A percentile compares a stretch with the other conserved stretches of the same genome.
phyloP scores from a whole-genome alignment of 2,888 invertebrate species.

The Drosophila gaucha region DNA sequence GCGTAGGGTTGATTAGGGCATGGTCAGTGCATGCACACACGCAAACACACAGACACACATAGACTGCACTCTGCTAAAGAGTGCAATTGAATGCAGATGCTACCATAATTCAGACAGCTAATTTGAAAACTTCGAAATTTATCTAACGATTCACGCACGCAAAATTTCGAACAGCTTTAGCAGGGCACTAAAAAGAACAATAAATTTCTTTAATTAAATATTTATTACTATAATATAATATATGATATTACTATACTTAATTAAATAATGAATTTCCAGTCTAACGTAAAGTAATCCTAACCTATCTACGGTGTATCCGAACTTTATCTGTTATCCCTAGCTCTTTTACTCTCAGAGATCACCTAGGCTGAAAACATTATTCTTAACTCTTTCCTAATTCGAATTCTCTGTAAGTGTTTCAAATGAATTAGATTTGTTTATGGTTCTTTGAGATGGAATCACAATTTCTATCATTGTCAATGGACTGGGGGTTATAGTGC shows the following conservation, averaged over 20 bases:
- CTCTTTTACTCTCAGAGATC: not conserved
- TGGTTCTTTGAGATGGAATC: slow-evolving; percentile 43
- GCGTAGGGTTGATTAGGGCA: slow-evolving; percentile 44
- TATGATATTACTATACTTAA: not conserved
- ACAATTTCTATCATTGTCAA: slow-evolving; percentile 37
- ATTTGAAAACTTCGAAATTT: slow-evolving; percentile 69
- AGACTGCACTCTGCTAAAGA: slow-evolving; percentile 46
- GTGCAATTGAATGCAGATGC: slow-evolving; percentile 75
- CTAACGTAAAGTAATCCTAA: no score
- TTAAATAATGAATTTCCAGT: no score
- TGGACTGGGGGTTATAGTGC: slow-evolving; percentile 15
- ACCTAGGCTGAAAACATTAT: slow-evolving; percentile 2
- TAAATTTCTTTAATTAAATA: slow-evolving; percentile 8
- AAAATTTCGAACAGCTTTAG: slow-evolving; percentile 5
- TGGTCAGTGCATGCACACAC: slow-evolving; percentile 23
- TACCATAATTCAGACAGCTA: slow-evolving; percentile 70
- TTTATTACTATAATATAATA: not conserved
- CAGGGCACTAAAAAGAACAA: slow-evolving; percentile 21
- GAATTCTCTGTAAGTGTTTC: slow-evolving; percentile 24
- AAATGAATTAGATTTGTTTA: slow-evolving; percentile 46
- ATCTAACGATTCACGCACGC: slow-evolving; percentile 59
- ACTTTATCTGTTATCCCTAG: not conserved
- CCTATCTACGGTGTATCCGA: not conserved
- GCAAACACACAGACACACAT: not conserved
- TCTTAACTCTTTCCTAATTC: slow-evolving; percentile 1